Evolutionary conservation across 2,113 vertebrate genomes (phyloP), one percentile per base, ranked within the genome.

Genomic region (Ctenomys sociabilis): DNA sequence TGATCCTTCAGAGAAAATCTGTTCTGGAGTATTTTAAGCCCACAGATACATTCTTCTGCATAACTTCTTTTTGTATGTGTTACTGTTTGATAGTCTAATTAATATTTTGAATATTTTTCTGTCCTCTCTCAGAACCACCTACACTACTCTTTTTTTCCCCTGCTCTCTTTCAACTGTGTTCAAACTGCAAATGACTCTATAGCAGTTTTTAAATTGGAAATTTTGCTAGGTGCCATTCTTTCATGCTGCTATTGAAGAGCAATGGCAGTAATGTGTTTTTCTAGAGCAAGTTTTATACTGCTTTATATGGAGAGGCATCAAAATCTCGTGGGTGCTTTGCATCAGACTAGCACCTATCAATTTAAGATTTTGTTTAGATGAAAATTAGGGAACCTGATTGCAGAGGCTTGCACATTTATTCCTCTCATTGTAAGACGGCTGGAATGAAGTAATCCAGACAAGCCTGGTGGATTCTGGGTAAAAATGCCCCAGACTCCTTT

Each of bases 281-380:
- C 88, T 77, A 89, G 82, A 91, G 90, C 30, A 95, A 52, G 86
- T 87, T 97, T 92, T 92, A 72, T 86, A 64, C 16, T 97, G 54
- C 73, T 93, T 88, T 93, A 30, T 91, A 30, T 94, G 80, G 49
- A 92, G 24, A 93, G n/a, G 8, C 10, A 93, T 92, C 40, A 85
- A 43, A 61, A 24, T 73, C 88, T 86, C 68, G 52, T 91, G 64
- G 32, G 57, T 77, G 17, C 59, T 85, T 97, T 32, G 35, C 73
- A 43, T 94, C 85, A 68, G 77, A 11, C 72, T 78, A 84, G 37
- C 16, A 54, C 72, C 11, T 54, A 85, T 82, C 85, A 84, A 32
- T 40, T 80, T 22, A 45, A 81, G 93, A 82, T 94, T 97, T 89
- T 94, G 49, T 90, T 95, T 95, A 66, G 40, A 73, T 97, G 49